These are phyloP conservation scores for Tholera decimalis DNA, from an alignment of 2,888 invertebrate genomes.

Conservation along the genomic window DNA sequence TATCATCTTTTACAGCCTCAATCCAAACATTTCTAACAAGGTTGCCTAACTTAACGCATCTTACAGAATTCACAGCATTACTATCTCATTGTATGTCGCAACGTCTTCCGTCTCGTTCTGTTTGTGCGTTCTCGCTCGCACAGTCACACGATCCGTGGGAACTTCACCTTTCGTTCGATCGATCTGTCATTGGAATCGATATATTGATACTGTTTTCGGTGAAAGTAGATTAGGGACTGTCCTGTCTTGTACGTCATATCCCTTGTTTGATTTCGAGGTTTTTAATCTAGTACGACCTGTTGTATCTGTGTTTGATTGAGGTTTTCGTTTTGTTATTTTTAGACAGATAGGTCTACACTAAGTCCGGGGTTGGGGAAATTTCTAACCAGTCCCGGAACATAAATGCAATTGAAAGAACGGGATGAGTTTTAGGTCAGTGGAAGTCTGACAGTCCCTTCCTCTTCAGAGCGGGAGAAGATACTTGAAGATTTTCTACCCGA, in stretches of 20 bases:
- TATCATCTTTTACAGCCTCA: background rate
- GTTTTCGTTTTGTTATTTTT: background rate
- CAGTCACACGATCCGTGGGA: slow-evolving; percentile 80
- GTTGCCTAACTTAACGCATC: slow-evolving; percentile 63
- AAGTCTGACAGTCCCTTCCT: too few species aligned
- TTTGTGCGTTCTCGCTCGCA: slow-evolving; percentile 64
- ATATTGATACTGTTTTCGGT: slow-evolving; percentile 56
- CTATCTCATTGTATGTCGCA: slow-evolving; percentile 62
- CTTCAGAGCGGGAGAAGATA: too few species aligned
- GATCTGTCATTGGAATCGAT: slow-evolving; percentile 67
- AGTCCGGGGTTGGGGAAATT: background rate
- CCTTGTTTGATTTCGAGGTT: slow-evolving; percentile 3
- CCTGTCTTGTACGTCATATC: background rate
- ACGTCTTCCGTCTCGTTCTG: slow-evolving; percentile 50
- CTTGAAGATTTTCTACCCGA: too few species aligned
- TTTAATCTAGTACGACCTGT: background rate
- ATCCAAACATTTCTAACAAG: slow-evolving; percentile 1
- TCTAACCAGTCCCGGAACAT: too few species aligned
- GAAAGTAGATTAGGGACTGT: slow-evolving; percentile 51
- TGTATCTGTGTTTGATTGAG: background rate
- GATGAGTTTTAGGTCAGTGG: too few species aligned
- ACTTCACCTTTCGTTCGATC: slow-evolving; percentile 76
- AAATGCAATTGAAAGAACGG: too few species aligned
- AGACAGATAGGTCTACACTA: background rate
- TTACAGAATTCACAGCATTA: slow-evolving; percentile 54